These are phyloP conservation scores for Triplophysa rosa DNA, from an alignment of 2,113 vertebrate genomes.

Conservation along the genomic window DNA sequence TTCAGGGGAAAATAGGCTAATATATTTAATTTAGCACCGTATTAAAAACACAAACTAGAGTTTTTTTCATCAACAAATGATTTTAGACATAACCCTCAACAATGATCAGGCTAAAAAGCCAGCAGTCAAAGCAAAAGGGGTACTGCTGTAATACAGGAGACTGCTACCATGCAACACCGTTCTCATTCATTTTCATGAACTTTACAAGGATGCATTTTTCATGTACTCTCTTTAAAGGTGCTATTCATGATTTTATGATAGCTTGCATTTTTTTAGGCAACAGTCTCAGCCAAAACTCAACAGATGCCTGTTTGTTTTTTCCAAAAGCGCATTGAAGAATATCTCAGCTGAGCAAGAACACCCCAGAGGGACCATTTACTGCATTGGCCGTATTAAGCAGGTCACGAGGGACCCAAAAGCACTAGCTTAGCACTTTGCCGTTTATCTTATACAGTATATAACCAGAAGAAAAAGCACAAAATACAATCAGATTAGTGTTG, in stretches of 20 bases:
- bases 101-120: background rate
- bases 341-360: slow-evolving; percentile 42
- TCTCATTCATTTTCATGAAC: background rate
- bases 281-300: slow-evolving; percentile 1
- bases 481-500: background rate
- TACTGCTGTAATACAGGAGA: background rate
- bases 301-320: slow-evolving; percentile 25
- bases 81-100: background rate
- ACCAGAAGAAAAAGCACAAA: background rate
- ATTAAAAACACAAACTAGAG: too few species aligned
- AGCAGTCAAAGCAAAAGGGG: background rate
- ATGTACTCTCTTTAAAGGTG: background rate
- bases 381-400: slow-evolving; percentile 34
- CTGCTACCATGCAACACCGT: background rate
- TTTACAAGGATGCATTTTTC: background rate
- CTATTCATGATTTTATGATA: background rate
- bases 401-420: slow-evolving; percentile 28
- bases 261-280: slow-evolving; percentile 6
- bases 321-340: slow-evolving; percentile 1
- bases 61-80: background rate
- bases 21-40: too few species aligned
- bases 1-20: too few species aligned
- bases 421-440: slow-evolving; percentile 10
- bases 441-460: slow-evolving; percentile 28
- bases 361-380: slow-evolving; percentile 32